Percentiles rank a stretch among this genome's conserved stretches.
These are phyloP conservation scores for Tinea trinotella DNA, from an alignment of 2,888 invertebrate species.

Conservation along the genomic window DNA sequence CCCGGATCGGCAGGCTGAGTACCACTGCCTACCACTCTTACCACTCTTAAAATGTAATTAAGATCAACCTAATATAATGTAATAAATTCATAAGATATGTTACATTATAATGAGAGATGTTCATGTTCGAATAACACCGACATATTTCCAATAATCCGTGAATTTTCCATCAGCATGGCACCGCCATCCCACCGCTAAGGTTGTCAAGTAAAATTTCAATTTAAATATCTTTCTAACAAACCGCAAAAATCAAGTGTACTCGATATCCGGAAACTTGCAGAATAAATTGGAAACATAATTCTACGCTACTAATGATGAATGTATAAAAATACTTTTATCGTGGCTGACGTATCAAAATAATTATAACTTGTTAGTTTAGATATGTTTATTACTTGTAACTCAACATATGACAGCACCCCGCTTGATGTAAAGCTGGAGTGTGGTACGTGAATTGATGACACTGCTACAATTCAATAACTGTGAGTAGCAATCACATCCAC, in stretches of 20 bases:
- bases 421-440: too few relatives aligned
- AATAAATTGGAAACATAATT: constrained; percentile 13
- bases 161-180: constrained; percentile 7
- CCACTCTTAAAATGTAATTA: too few relatives aligned
- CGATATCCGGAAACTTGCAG: constrained; percentile 7
- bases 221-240: constrained; percentile 18
- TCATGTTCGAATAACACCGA: constrained; percentile 8
- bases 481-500: too few relatives aligned
- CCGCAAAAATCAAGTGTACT: constrained; percentile 16
- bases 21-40: too few relatives aligned
- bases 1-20: too few relatives aligned
- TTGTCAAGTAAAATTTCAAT: constrained; percentile 15
- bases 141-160: constrained; percentile 15
- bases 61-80: background rate
- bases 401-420: too few relatives aligned
- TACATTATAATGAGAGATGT: background rate
- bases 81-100: background rate
- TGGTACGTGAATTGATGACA: too few relatives aligned
- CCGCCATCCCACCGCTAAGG: background rate
- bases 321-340: too few relatives aligned
- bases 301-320: background rate
- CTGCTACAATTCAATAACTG: too few relatives aligned
- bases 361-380: too few relatives aligned
- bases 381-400: too few relatives aligned
- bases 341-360: too few relatives aligned